Evolutionary conservation across 2,888 invertebrate genomes (phyloP), one percentile per base, ranked within the genome.

Genomic region (Bhutanitis thaidina): DNA sequence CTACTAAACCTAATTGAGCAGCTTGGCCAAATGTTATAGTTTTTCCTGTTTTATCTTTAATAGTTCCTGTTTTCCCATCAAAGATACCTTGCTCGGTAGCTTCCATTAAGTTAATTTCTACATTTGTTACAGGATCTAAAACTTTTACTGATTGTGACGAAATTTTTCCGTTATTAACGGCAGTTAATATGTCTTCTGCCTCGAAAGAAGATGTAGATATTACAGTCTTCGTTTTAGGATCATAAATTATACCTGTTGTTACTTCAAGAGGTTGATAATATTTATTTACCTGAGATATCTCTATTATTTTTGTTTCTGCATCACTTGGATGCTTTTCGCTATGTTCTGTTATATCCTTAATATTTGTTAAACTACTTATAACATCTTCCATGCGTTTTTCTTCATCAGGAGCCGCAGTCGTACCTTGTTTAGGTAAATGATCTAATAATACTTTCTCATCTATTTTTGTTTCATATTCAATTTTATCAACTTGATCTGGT

Each of bases 61-160:
- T 91, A 53, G 93, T 91, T 2, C 93, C 93, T 0, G 93, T 93
- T 47, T 91, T 84, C 46, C 91, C 91, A 78, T 97, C 93, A 40
- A 98, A 90, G 44, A 96, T 91, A 41, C 95, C 94, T 60, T 92
- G 92, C 8, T 91, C 77, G 32, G 97, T 90, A 0, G 98, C 98
- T 73, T 97, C 95, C 27, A 91, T 90, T 5, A 96, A 79, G n/a
- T 91, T 89, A 36, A 96, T 88, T 57, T 92, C 90, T 70, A 92
- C 90, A 10, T 95, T 93, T 0, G 93, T 92, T 49, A 82, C 79
- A 0, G 95, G 94, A 74, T 96, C 94, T 54, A 91, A 88, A 1
- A 96, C 91, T 67, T 91, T 91, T 0, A 96, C 91, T 1, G 91
- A 81, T 56, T 93, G 91, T 0, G 93, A 79, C 53, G 94, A 92